Conservation (phyloP, 2,888 invertebrate genomes). For the Lasioglossum marginatum region DNA sequence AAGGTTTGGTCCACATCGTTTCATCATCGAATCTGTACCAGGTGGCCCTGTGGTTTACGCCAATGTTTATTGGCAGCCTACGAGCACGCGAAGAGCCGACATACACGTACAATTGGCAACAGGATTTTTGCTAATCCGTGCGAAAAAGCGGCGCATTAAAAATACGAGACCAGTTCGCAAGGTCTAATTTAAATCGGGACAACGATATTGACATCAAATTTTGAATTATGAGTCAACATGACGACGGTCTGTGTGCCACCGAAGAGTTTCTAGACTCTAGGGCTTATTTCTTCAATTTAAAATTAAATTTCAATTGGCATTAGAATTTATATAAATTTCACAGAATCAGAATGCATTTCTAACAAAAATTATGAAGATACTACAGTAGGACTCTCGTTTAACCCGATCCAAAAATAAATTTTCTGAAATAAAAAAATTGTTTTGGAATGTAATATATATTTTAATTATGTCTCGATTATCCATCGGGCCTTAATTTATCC, state of each 20-base stretch:
- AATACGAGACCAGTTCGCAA: neutral
- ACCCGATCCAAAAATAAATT: too few species aligned
- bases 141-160: neutral
- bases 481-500: too few species aligned
- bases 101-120: neutral
- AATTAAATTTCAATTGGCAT: neutral
- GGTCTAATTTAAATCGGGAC: neutral
- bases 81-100: neutral
- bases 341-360: too few species aligned
- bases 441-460: too few species aligned
- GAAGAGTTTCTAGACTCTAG: neutral
- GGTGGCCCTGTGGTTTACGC: neutral
- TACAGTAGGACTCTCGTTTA: too few species aligned
- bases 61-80: neutral
- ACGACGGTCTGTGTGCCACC: neutral
- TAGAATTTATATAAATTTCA: too few species aligned
- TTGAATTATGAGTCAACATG: neutral
- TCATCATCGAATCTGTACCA: neutral
- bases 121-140: neutral
- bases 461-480: too few species aligned
- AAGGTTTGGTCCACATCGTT: constrained; percentile 14
- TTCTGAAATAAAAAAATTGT: too few species aligned
- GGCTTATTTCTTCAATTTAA: neutral
- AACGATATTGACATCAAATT: neutral
- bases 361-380: too few species aligned